Conservation (phyloP, 2,888 invertebrate genomes). For the Diarsia brunnea region DNA sequence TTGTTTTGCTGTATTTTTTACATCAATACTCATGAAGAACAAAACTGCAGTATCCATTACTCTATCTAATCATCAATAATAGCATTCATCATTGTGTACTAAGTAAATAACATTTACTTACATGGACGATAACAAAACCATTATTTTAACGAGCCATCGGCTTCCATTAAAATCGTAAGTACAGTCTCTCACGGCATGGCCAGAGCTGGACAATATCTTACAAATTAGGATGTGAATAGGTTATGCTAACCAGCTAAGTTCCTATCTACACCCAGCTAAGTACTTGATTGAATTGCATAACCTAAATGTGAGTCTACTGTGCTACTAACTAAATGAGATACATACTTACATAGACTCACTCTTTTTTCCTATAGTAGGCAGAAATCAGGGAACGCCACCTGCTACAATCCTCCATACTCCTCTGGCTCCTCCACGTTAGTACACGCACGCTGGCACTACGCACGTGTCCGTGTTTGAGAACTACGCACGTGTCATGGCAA, state of each 20-base stretch:
- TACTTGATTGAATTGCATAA: neutral
- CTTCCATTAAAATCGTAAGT: neutral
- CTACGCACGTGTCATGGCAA: too few species aligned
- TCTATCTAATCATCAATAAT: neutral
- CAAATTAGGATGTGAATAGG: neutral
- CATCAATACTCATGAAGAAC: neutral
- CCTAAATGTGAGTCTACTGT: neutral
- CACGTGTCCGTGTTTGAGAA: too few species aligned
- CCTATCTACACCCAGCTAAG: neutral
- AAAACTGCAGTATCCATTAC: neutral
- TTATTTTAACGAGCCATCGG: neutral
- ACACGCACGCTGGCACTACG: too few species aligned
- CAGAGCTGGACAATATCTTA: neutral
- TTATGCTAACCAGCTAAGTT: neutral
- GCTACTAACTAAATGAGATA: neutral
- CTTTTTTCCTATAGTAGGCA: too few species aligned
- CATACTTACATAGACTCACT: too few species aligned
- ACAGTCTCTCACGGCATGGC: neutral
- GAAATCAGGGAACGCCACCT: too few species aligned
- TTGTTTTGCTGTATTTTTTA: conserved; percentile 1
- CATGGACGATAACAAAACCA: conserved; percentile 4
- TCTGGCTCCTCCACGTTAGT: too few species aligned
- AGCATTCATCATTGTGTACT: neutral
- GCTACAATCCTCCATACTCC: too few species aligned
- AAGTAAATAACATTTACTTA: conserved; percentile 3